A percentile compares a stretch with the other conserved stretches of the same genome.
phyloP scores from a whole-genome alignment of 2,113 vertebrate species.

The Ramphastos sulfuratus region DNA sequence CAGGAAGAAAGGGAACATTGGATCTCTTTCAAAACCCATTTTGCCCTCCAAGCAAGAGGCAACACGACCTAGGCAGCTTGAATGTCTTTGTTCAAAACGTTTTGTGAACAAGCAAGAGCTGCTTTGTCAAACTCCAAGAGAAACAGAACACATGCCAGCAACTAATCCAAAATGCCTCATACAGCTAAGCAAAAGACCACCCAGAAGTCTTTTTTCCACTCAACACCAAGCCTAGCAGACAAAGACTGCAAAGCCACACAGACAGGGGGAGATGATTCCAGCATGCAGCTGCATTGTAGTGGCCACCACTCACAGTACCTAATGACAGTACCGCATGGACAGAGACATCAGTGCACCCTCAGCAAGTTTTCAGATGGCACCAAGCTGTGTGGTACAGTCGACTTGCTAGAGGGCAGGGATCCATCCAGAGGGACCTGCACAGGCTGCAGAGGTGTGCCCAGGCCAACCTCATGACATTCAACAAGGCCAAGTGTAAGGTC shows the following conservation, averaged over 20 bases:
- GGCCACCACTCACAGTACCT: background rate
- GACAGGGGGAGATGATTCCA: background rate
- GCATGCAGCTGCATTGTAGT: background rate
- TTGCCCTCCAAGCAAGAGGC: background rate
- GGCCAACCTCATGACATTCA: too few relatives aligned
- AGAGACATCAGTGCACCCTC: too few relatives aligned
- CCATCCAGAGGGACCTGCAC: too few relatives aligned
- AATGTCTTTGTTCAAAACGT: background rate
- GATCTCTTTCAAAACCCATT: background rate
- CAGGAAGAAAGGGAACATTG: background rate
- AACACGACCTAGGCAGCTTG: background rate
- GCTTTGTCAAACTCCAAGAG: background rate
- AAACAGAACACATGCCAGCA: background rate
- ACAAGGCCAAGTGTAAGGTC: too few relatives aligned
- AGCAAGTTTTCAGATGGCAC: too few relatives aligned
- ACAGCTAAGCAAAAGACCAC: background rate
- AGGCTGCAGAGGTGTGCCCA: too few relatives aligned
- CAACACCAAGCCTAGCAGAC: background rate
- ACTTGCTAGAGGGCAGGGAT: too few relatives aligned
- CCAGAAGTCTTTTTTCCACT: background rate
- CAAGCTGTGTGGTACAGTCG: too few relatives aligned
- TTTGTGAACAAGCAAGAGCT: constrained; percentile 4
- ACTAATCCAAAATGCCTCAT: background rate
- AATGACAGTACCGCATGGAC: too few relatives aligned
- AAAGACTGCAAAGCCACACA: background rate